Percentiles rank a stretch among this genome's conserved stretches.
phyloP scores from a whole-genome alignment of 2,113 vertebrate species.

The Miniopterus natalensis region DNA sequence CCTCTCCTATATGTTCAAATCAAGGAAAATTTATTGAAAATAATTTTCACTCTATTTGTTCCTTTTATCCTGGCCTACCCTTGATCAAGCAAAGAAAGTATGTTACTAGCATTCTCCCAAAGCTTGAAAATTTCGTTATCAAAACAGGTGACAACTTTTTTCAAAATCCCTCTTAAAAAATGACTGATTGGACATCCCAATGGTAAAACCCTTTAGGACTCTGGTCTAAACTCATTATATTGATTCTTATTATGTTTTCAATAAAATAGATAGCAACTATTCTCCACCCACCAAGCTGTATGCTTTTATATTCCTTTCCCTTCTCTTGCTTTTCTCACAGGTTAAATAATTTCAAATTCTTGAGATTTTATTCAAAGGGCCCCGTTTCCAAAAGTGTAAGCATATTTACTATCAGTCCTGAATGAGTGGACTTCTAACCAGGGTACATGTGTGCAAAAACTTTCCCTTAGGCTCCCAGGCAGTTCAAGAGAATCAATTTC shows the following conservation, averaged over 20 bases:
- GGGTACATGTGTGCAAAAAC: neutral
- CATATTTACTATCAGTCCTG: neutral
- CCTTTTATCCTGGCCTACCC: neutral
- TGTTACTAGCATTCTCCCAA: slow-evolving; percentile 18
- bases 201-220: neutral
- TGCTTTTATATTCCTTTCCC: neutral
- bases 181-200: neutral
- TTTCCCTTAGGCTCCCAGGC: neutral
- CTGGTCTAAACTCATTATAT: neutral
- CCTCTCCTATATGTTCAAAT: neutral
- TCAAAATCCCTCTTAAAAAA: neutral
- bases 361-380: slow-evolving; percentile 4
- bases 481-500: neutral
- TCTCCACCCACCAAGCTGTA: neutral
- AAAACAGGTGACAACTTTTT: slow-evolving; percentile 19
- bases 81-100: slow-evolving; percentile 40
- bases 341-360: slow-evolving; percentile 25
- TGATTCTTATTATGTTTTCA: neutral
- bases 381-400: neutral
- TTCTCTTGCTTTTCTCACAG: slow-evolving; percentile 49
- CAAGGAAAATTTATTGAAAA: slow-evolving; percentile 17
- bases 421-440: neutral
- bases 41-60: slow-evolving; percentile 2
- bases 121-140: slow-evolving; percentile 20
- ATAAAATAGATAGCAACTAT: neutral